phyloP scores from a whole-genome alignment of 2,888 invertebrate genomes.

The Xestia rhomboidea region DNA sequence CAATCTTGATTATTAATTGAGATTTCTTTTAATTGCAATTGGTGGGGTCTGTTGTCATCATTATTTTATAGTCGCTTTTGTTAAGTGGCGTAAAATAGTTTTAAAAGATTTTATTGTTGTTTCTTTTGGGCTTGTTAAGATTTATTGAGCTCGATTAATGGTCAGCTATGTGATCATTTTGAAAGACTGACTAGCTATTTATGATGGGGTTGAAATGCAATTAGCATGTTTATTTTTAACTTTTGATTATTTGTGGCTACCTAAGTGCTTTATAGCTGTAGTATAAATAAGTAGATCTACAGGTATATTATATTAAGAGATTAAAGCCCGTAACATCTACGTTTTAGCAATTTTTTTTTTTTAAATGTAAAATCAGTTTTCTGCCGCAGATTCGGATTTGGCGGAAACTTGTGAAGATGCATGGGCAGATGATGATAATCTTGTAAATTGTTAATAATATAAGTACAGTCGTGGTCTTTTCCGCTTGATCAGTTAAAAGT shows the following conservation, averaged over 20 bases:
- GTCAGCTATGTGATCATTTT: constrained; percentile 9
- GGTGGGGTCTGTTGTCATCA: constrained; percentile 38
- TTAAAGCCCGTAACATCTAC: not conserved
- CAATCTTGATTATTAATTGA: constrained; percentile 66
- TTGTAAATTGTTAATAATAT: not conserved
- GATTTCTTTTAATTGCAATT: constrained; percentile 64
- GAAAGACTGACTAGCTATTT: constrained; percentile 9
- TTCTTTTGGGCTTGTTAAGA: constrained; percentile 25
- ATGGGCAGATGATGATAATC: not conserved
- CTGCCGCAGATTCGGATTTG: not conserved
- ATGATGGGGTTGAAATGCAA: not conserved
- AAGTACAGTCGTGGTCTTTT: no score
- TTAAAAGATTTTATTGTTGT: constrained; percentile 36
- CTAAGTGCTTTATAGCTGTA: not conserved
- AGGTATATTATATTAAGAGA: not conserved
- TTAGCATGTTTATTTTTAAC: not conserved
- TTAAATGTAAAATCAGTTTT: not conserved
- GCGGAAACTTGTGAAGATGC: not conserved
- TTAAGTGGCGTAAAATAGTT: constrained; percentile 45
- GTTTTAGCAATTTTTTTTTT: not conserved
- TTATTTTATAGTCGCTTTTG: constrained; percentile 49
- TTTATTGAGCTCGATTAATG: constrained; percentile 31
- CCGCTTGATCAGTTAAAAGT: no score
- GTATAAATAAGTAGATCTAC: not conserved
- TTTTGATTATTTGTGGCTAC: not conserved